These are phyloP conservation scores for Enteromius afrohamiltoni DNA, from an alignment of 2,797 vertebrate genomes.

Conservation along the genomic window DNA sequence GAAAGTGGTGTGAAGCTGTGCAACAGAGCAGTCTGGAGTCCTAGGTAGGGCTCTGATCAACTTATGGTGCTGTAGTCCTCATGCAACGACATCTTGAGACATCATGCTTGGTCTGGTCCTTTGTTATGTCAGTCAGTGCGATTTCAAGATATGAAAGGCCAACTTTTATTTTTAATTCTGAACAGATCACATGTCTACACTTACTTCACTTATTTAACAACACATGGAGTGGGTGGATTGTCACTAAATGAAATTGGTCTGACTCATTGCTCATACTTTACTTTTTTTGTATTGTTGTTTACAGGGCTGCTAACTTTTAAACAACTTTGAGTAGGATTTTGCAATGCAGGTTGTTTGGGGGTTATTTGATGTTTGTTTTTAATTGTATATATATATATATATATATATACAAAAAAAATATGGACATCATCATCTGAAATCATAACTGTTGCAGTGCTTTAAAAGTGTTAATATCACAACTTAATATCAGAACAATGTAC, in stretches of 20 bases:
- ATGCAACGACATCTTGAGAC: background rate
- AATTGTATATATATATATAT: too few species aligned
- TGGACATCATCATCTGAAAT: too few species aligned
- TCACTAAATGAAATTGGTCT: background rate
- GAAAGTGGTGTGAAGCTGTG: background rate
- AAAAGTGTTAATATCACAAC: too few species aligned
- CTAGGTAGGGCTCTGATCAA: background rate
- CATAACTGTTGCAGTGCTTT: too few species aligned
- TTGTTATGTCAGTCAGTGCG: background rate
- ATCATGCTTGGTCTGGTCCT: background rate
- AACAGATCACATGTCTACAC: background rate
- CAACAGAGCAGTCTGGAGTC: background rate
- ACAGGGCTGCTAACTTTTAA: background rate
- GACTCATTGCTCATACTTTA: background rate
- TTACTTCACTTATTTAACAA: background rate
- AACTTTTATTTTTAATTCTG: background rate
- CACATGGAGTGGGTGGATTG: background rate
- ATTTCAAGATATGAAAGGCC: background rate
- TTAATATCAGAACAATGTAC: too few species aligned
- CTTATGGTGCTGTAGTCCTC: background rate
- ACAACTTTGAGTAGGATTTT: background rate
- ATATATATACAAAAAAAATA: too few species aligned
- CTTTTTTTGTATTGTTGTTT: background rate
- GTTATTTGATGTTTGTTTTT: background rate
- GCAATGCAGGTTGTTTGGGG: background rate